These are phyloP conservation scores for Homarus gammarus DNA, from an alignment of 2,888 invertebrate species.

Conservation along the genomic window DNA sequence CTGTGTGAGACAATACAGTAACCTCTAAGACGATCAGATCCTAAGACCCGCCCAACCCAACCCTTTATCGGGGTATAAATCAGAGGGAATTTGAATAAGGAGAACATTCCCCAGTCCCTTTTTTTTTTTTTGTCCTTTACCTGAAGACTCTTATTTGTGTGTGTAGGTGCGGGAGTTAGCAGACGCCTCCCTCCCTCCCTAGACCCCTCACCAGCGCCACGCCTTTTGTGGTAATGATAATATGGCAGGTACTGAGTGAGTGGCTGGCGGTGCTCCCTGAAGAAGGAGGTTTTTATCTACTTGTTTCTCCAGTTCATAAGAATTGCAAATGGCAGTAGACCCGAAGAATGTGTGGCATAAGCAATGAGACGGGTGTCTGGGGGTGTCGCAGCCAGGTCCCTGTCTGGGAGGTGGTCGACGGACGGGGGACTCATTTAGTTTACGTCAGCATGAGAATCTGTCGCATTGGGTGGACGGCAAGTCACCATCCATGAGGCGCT, in stretches of 20 bases:
- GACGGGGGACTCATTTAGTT: too few species aligned
- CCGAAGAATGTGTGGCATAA: slow-evolving; percentile 38
- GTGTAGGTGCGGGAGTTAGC: too few species aligned
- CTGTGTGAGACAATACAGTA: too few species aligned
- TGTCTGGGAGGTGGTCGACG: not conserved
- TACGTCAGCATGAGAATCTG: too few species aligned
- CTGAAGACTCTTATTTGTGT: too few species aligned
- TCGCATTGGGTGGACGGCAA: too few species aligned
- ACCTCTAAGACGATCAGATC: too few species aligned
- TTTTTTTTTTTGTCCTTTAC: too few species aligned
- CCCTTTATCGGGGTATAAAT: not conserved
- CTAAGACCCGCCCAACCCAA: not conserved
- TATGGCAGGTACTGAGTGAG: slow-evolving; percentile 6
- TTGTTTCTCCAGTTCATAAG: slow-evolving; percentile 32
- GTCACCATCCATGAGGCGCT: too few species aligned
- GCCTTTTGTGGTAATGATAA: slow-evolving; percentile 15
- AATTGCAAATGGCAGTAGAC: slow-evolving; percentile 33
- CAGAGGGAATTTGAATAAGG: not conserved
- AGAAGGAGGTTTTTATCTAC: slow-evolving; percentile 26
- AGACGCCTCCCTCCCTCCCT: not conserved
- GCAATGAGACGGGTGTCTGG: slow-evolving; percentile 23
- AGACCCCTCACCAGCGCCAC: not conserved
- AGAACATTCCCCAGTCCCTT: not conserved
- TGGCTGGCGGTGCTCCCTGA: too few species aligned
- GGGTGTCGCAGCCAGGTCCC: not conserved